Base-by-base conservation (phyloP, 2,113 vertebrate species). In the Boulengerochromis microlepis region DNA sequence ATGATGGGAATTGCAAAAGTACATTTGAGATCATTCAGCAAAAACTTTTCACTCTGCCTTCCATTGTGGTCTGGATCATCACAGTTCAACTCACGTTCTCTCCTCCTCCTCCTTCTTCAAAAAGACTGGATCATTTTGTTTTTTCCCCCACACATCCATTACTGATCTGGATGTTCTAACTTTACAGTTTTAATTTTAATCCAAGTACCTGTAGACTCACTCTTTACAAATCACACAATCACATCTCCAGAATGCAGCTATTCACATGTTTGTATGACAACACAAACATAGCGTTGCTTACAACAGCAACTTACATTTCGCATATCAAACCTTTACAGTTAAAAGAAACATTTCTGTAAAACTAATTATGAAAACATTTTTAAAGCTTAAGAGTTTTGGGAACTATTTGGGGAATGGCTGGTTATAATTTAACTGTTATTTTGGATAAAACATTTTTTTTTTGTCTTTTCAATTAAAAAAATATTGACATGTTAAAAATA, bases 261-360 rank as follows among this genome's bases (percentile, higher is more conserved):
- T 35, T 53, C 10, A 52, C 11, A 22, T 22, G 81, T 82, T 10
- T 82, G 10, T 24, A 10, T 74, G 40, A 74, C 38, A 45, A 71
- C 64, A 24, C 42, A 66, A n/a, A 35, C n/a, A 83, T 22, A 7
- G 26, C 1, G 42, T 89, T 94, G 93, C 92, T 92, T 94, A 93
- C 38, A 94, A 92, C 91, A 93, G 91, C 93, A 93, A 94, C 83
- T 84, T 84, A 61, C 53, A 38, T 52, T 56, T 83, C 38, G 31
- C 74, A 69, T 12, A 29, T 57, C 56, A 61, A 83, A 83, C 33
- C 10, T 74, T 64, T 18, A 78, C 78, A 83, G 16, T 26, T 83
- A 59, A 87, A 90, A 90, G 33, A 26, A 31, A 57, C 52, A 24
- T 69, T 47, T 57, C 54, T 47, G 24, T 16, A 29, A 76, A 80